These are phyloP conservation scores for Neodiprion fabricii DNA, from an alignment of 1,140 invertebrate genomes.

Conservation along the genomic window DNA sequence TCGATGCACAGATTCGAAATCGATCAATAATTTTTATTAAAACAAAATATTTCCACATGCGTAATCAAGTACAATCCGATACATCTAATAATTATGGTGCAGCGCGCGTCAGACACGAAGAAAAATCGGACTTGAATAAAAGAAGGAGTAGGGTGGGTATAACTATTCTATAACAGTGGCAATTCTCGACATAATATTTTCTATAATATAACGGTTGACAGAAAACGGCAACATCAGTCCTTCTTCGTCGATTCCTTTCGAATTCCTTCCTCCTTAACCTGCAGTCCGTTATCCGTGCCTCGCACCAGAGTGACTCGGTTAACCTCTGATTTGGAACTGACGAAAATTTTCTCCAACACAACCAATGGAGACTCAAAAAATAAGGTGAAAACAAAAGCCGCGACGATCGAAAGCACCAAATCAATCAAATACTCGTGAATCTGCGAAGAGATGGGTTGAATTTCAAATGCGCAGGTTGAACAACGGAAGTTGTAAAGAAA, in stretches of 20 bases:
- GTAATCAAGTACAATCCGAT: too few species aligned
- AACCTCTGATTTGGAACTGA: background rate
- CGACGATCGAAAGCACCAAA: slow-evolving; percentile 22
- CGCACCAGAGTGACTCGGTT: background rate
- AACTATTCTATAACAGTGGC: background rate
- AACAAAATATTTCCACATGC: too few species aligned
- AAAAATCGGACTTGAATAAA: too few species aligned
- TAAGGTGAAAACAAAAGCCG: slow-evolving; percentile 28
- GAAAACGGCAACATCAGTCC: background rate
- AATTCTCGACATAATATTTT: background rate
- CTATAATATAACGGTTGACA: background rate
- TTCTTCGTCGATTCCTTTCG: too few species aligned
- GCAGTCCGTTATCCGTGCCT: background rate
- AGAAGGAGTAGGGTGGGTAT: background rate
- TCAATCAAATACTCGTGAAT: slow-evolving; percentile 22
- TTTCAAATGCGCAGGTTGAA: too few species aligned
- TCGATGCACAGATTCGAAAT: too few species aligned
- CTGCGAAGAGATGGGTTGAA: slow-evolving; percentile 19
- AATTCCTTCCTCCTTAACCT: too few species aligned
- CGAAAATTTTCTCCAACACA: slow-evolving; percentile 30
- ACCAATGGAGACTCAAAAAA: slow-evolving; percentile 30
- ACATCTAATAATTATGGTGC: too few species aligned
- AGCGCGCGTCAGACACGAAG: too few species aligned
- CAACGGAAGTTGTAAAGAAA: background rate
- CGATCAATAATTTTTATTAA: too few species aligned